Conservation (phyloP, 2,888 invertebrate species). For the Platycheirus albimanus region DNA sequence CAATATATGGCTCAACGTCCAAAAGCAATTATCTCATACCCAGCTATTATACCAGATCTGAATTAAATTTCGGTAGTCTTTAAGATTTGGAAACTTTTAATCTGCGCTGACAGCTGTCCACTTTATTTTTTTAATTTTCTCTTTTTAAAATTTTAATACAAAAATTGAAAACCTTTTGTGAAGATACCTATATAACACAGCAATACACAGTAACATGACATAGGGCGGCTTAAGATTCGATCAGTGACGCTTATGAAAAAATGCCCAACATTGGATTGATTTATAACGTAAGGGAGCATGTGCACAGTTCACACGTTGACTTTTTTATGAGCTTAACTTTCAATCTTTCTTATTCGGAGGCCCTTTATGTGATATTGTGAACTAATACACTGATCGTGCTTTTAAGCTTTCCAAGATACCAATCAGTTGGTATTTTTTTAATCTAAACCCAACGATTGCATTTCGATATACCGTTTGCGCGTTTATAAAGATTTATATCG, state of each 20-base stretch:
- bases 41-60: background rate
- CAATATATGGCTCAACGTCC: slow-evolving; percentile 13
- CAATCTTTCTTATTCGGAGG: background rate
- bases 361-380: slow-evolving; percentile 7
- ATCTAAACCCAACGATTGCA: too few relatives aligned
- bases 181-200: background rate
- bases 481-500: too few relatives aligned
- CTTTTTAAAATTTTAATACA: background rate
- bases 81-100: slow-evolving; percentile 29
- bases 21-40: slow-evolving; percentile 23
- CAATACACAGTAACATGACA: slow-evolving; percentile 2
- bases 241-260: slow-evolving; percentile 2
- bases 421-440: too few relatives aligned
- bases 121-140: slow-evolving; percentile 5
- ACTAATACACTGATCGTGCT: slow-evolving; percentile 1
- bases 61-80: slow-evolving; percentile 21
- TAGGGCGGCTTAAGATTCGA: slow-evolving; percentile 1
- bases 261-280: background rate
- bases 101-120: background rate
- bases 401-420: slow-evolving; percentile 26
- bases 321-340: background rate
- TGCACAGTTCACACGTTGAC: background rate
- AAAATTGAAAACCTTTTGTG: background rate
- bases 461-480: slow-evolving; percentile 16
- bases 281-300: background rate